Percentiles rank a stretch among this genome's conserved stretches.
These are phyloP conservation scores for Falco biarmicus DNA, from an alignment of 2,797 vertebrate genomes.

Conservation along the genomic window DNA sequence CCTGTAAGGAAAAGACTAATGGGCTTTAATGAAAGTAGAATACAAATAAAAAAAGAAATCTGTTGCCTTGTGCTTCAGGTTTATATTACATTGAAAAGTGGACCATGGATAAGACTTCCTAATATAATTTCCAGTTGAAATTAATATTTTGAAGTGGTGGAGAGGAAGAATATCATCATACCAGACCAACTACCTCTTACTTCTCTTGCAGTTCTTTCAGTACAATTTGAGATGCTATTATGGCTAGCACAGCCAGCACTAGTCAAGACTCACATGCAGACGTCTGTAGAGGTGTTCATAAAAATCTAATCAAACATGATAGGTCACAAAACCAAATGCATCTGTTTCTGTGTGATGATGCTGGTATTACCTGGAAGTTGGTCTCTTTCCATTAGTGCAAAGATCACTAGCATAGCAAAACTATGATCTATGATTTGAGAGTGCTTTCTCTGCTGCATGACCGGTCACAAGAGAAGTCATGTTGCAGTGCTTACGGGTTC, in stretches of 20 bases:
- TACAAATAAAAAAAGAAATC: conserved; percentile 62
- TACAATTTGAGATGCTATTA: conserved; percentile 17
- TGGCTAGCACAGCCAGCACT: conserved; percentile 10
- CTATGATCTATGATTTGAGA: neutral
- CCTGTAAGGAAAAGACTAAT: conserved; percentile 45
- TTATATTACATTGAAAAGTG: conserved; percentile 28
- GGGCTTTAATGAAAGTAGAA: conserved; percentile 59
- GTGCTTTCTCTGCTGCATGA: neutral
- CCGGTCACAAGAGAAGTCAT: neutral
- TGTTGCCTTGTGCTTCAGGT: conserved; percentile 49
- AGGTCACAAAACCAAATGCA: neutral
- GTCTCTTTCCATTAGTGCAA: neutral
- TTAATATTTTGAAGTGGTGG: conserved; percentile 11
- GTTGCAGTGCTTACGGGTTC: neutral
- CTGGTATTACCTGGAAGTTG: neutral
- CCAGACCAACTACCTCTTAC: conserved; percentile 46
- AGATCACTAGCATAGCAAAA: neutral
- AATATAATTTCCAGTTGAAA: conserved; percentile 15
- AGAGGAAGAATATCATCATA: conserved; percentile 5
- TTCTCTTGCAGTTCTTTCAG: conserved; percentile 31
- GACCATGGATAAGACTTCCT: conserved; percentile 9
- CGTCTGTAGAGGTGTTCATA: neutral
- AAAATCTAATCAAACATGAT: conserved; percentile 15
- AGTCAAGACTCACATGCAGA: conserved; percentile 4
- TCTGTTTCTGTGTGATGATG: neutral